These are phyloP conservation scores for Clusia tigrina DNA, from an alignment of 2,888 invertebrate species.

Conservation along the genomic window DNA sequence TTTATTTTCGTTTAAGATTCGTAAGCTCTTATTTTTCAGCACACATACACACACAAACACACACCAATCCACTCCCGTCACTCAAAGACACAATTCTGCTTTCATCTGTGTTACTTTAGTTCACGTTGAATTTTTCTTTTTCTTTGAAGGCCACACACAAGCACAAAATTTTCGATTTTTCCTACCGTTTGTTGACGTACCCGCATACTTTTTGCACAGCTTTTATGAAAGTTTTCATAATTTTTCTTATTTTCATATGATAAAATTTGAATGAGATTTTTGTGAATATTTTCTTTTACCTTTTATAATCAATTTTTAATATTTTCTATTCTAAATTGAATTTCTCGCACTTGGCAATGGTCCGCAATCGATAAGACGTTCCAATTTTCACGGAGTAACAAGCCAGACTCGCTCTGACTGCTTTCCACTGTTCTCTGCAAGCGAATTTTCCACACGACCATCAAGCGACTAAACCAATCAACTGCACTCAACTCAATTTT, in stretches of 20 bases:
- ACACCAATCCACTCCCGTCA: neutral
- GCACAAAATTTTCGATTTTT: conserved; percentile 27
- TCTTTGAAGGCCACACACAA: conserved; percentile 24
- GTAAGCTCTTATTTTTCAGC: too few species aligned
- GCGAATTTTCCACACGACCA: neutral
- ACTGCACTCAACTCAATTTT: neutral
- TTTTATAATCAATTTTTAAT: conserved; percentile 13
- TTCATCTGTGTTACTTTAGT: neutral
- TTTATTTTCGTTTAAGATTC: too few species aligned
- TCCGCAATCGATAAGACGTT: conserved; percentile 31
- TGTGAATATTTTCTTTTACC: neutral
- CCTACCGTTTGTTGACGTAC: too few species aligned
- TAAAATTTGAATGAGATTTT: neutral
- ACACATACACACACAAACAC: conserved; percentile 1
- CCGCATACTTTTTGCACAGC: too few species aligned
- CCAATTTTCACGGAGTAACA: conserved; percentile 45
- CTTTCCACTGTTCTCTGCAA: neutral
- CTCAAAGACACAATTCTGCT: neutral
- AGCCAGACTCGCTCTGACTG: conserved; percentile 26
- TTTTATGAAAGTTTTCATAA: neutral
- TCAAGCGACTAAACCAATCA: neutral
- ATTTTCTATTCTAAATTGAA: neutral
- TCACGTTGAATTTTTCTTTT: neutral
- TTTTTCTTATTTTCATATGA: neutral
- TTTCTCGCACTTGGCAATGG: neutral